phyloP scores from a whole-genome alignment of 2,797 vertebrate genomes.

The Acipenser transmontanus region DNA sequence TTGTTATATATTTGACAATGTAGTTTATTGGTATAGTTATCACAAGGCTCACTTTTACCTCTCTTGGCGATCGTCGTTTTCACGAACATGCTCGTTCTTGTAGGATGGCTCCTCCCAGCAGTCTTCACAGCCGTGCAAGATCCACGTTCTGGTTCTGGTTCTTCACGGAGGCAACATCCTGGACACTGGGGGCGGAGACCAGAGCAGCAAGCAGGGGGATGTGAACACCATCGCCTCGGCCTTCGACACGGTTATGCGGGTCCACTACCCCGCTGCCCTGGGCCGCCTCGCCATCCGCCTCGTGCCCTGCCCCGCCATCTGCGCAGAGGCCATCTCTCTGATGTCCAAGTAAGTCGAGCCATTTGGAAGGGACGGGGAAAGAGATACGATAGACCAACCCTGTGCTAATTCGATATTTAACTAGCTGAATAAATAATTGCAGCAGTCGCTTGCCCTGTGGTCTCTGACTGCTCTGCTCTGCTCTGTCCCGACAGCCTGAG shows the following conservation, averaged over 20 bases:
- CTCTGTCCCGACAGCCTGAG: conserved; percentile 68
- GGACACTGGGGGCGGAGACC: conserved; percentile 84
- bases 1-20: background rate
- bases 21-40: background rate
- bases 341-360: conserved; percentile 80
- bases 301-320: conserved; percentile 92
- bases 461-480: conserved; percentile 12
- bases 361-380: too few relatives aligned
- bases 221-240: conserved; percentile 83
- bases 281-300: conserved; percentile 85
- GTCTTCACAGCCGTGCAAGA: conserved; percentile 74
- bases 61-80: background rate
- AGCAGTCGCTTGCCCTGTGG: background rate
- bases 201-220: conserved; percentile 88
- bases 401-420: too few relatives aligned
- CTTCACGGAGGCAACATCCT: conserved; percentile 96
- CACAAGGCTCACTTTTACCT: background rate
- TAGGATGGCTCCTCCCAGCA: conserved; percentile 76
- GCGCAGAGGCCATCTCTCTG: conserved; percentile 86
- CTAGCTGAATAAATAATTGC: background rate
- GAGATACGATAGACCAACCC: too few relatives aligned
- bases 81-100: background rate
- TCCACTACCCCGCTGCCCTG: conserved; percentile 89
- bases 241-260: conserved; percentile 88
- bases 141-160: conserved; percentile 85